Percentiles rank a stretch among this genome's conserved stretches.
phyloP scores from a whole-genome alignment of 2,888 invertebrate genomes.

The Tetheella fluctuosa region DNA sequence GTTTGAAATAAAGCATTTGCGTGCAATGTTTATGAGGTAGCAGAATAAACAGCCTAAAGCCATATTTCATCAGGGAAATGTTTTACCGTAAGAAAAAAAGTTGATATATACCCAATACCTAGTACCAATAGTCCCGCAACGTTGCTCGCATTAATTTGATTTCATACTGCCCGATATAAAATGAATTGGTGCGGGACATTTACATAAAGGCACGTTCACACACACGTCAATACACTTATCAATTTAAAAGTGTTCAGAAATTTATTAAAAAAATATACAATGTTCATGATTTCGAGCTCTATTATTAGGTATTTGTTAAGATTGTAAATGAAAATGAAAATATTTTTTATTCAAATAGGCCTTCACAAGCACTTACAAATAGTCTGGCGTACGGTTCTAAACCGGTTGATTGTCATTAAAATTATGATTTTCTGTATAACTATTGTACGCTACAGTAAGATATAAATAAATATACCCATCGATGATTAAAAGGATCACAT shows the following conservation, averaged over 20 bases:
- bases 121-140: constrained; percentile 13
- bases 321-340: no score
- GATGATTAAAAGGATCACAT: constrained; percentile 7
- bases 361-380: no score
- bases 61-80: constrained; percentile 12
- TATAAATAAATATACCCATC: neutral
- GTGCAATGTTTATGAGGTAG: constrained; percentile 5
- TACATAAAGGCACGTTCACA: neutral
- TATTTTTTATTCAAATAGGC: no score
- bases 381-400: no score
- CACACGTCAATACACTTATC: neutral
- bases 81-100: constrained; percentile 9
- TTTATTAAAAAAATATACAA: no score
- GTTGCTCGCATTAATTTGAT: constrained; percentile 11
- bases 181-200: constrained; percentile 8
- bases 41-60: neutral
- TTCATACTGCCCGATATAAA: constrained; percentile 8
- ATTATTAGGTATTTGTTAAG: no score
- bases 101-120: constrained; percentile 7
- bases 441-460: neutral
- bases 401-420: no score
- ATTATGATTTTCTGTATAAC: no score
- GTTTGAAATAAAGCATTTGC: constrained; percentile 1
- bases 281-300: no score
- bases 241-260: neutral